Percentiles rank a stretch among this genome's conserved stretches.
These are phyloP conservation scores for Pygmarrhopalites habei DNA, from an alignment of 1,140 invertebrate genomes.

Conservation along the genomic window DNA sequence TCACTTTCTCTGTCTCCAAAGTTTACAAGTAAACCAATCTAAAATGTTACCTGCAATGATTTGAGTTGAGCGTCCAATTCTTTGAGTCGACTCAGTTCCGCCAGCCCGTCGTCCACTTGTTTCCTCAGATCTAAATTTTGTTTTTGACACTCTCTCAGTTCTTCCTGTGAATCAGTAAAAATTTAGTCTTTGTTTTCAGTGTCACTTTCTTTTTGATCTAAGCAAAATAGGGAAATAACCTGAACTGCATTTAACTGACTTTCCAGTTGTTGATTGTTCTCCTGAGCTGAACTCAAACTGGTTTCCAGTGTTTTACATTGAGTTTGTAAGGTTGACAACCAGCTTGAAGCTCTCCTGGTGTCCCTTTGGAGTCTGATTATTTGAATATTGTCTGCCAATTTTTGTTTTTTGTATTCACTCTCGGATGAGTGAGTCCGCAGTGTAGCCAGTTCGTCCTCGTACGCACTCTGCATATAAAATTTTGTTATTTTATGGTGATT, in stretches of 20 bases:
- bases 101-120: slow-evolving; percentile 12
- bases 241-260: slow-evolving; percentile 13
- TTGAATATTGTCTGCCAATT: slow-evolving; percentile 29
- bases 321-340: slow-evolving; percentile 14
- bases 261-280: slow-evolving; percentile 20
- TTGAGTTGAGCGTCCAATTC: slow-evolving; percentile 18
- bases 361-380: slow-evolving; percentile 26
- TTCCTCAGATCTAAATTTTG: slow-evolving; percentile 15
- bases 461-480: background rate
- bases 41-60: slow-evolving; percentile 12
- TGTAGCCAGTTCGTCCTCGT: background rate
- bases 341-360: slow-evolving; percentile 13
- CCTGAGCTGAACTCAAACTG: slow-evolving; percentile 20
- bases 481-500: no score
- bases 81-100: slow-evolving; percentile 5
- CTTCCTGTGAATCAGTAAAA: background rate
- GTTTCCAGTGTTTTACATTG: slow-evolving; percentile 22
- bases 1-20: no score
- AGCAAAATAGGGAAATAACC: no score
- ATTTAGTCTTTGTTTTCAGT: no score
- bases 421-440: background rate
- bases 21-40: no score
- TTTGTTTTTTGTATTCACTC: slow-evolving; percentile 12
- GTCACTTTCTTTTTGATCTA: no score
- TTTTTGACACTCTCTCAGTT: slow-evolving; percentile 7